These are phyloP conservation scores for Furcifer pardalis DNA, from an alignment of 2,797 vertebrate genomes.

Conservation along the genomic window DNA sequence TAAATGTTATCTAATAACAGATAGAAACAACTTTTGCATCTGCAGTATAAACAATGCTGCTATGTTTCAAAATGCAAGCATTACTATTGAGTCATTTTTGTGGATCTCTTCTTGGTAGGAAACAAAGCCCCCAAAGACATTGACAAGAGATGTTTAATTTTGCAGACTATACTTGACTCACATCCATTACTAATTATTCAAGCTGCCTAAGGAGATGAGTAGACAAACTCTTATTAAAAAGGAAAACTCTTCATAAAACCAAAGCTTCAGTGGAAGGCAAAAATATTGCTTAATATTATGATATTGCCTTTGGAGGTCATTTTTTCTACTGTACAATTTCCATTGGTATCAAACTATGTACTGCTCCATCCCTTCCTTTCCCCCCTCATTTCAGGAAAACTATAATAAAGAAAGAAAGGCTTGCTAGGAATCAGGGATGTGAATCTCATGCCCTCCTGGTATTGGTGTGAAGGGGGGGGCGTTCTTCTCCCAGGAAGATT, in stretches of 20 bases:
- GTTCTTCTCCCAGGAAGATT: no score
- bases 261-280: conserved; percentile 8
- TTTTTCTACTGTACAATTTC: not conserved
- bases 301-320: not conserved
- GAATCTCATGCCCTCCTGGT: no score
- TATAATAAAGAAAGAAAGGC: not conserved
- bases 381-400: not conserved
- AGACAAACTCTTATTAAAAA: conserved; percentile 35
- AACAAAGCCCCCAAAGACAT: not conserved
- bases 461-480: no score
- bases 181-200: conserved; percentile 52
- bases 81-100: conserved; percentile 5
- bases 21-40: not conserved
- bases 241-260: conserved; percentile 26
- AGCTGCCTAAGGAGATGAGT: not conserved
- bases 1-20: conserved; percentile 34
- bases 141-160: conserved; percentile 23
- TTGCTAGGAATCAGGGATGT: not conserved
- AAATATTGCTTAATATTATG: conserved; percentile 5
- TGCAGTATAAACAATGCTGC: no score
- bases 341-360: not conserved
- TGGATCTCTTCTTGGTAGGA: not conserved
- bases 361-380: not conserved
- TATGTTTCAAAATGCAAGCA: conserved; percentile 2
- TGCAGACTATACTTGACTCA: not conserved